Evolutionary conservation across 2,888 invertebrate genomes (phyloP).

Genomic region (Cenopis cana): DNA sequence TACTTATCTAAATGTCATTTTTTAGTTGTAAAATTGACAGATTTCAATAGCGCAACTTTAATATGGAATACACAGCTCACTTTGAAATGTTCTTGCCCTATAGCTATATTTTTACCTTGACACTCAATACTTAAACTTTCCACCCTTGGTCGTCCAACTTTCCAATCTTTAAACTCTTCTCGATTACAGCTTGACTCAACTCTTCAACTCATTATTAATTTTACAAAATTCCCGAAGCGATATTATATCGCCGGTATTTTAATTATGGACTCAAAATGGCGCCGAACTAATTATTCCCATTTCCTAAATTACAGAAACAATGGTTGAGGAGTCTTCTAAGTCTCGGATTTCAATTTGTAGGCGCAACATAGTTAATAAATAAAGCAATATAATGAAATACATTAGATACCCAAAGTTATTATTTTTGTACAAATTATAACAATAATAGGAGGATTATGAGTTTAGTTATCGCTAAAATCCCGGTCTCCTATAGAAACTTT

Average conservation of each 20-base stretch:
- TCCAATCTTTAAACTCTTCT: not conserved
- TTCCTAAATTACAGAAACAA: slow-evolving; percentile 17
- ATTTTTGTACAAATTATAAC: too few species aligned
- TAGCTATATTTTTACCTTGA: not conserved
- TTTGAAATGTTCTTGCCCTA: not conserved
- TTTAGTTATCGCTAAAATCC: too few species aligned
- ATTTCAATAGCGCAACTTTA: too few species aligned
- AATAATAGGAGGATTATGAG: too few species aligned
- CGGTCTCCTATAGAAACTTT: too few species aligned
- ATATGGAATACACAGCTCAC: too few species aligned
- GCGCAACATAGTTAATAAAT: not conserved
- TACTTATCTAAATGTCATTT: too few species aligned
- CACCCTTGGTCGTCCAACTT: not conserved
- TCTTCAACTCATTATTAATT: slow-evolving; percentile 13
- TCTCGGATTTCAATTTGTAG: slow-evolving; percentile 36
- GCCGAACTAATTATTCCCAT: slow-evolving; percentile 28
- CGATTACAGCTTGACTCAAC: slow-evolving; percentile 13
- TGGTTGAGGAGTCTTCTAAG: slow-evolving; percentile 25
- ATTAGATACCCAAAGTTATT: too few species aligned
- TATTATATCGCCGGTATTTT: slow-evolving; percentile 17
- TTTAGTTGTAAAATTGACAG: too few species aligned
- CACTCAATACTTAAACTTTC: slow-evolving; percentile 12
- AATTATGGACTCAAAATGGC: slow-evolving; percentile 29
- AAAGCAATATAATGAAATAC: not conserved
- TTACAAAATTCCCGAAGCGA: slow-evolving; percentile 3